Base-by-base conservation (phyloP, 2,888 invertebrate species). In the Temnothorax unifasciatus region DNA sequence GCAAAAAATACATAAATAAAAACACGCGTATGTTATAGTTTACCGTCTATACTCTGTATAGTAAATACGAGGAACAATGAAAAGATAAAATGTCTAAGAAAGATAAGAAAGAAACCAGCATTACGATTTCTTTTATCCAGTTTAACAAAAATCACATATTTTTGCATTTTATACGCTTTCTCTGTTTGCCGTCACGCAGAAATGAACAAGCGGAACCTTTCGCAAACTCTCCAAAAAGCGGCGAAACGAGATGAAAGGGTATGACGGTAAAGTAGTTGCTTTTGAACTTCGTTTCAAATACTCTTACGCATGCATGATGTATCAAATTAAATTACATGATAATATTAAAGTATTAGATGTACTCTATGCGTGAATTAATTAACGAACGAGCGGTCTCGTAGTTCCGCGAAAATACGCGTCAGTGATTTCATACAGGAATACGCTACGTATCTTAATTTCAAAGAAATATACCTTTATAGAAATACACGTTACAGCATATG, bases 101-200 rank as follows among this genome's bases (percentile, higher is more conserved):
- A 2, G 21, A n/a, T 9, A 15, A 75, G 11, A 61, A 75, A 11
- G 6, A 34, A 34, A 34, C 11, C 11, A n/a, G n/a, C 18, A n/a
- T 9, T 34, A 29, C 21, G 4, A 50, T 50, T 38, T 75, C 8
- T 34, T 50, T 50, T 11, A 41, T 25, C 15, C 13, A 13, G 0
- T 34, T 44, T 21, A 34, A 21, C 15, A 50, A 21, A 63, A 47
- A 8, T 50, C 21, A 50, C 9, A 38, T 15, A 38, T 63, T 47
- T 5, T 63, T 50, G 0, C 21, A 50, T 76, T 64, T 76, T 64
- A 64, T 25, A 18, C 52, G 64, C 18, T 76, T 64, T 76, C 52
- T 63, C 63, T 47, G 21, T 34, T 50, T 44, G 47, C 11, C 15
- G 61, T 75, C 47, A 63, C 21, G 50, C 63, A 38, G 11, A 47